Evolutionary conservation across 1,140 invertebrate genomes (phyloP), one percentile per base, ranked within the genome.

Genomic region (Neodiprion fabricii): DNA sequence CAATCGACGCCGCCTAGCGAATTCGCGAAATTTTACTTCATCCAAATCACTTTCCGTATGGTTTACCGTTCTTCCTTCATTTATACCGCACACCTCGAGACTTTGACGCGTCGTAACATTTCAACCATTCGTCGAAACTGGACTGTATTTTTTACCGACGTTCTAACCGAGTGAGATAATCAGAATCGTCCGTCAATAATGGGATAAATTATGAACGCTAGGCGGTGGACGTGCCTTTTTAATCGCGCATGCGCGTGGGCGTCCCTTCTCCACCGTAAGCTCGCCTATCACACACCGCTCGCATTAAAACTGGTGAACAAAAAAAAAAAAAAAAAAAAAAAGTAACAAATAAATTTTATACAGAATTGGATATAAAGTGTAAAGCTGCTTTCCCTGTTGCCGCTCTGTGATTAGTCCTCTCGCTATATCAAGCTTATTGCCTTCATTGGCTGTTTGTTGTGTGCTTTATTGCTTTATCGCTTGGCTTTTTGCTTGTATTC

Each of bases 201-300:
- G 11, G 28, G 28, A 40, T 40, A 40, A 40, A 40, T 82, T 83
- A 85, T 83, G 71, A 83, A 86, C 83, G 84, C 83, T 87, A 85
- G 83, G 87, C 82, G 81, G 80, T 80, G 79, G 82, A 79, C 80
- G 78, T 81, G 82, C 79, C 80, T 79, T 83, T 79, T 82, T 75
- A 81, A 82, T 82, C 77, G 83, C 84, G 85, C 86, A 88, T 86
- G 86, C 87, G 81, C 86, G 85, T 88, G 85, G 86, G 86, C 85
- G 86, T 89, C 86, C 86, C 85, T 87, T 88, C 84, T 87, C 82
- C 87, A 83, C n/a, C 53, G 53, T 61, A 61, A 61, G 53, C 53
- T 88, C 83, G 86, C 86, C 87, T 85, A 76, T 82, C 81, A 84
- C 83, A 82, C 83, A 82, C 79, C 79, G 82, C 83, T 82, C 79